Evolutionary conservation across 1,140 invertebrate genomes (phyloP).

Genomic region (Aphaenogaster floridana): DNA sequence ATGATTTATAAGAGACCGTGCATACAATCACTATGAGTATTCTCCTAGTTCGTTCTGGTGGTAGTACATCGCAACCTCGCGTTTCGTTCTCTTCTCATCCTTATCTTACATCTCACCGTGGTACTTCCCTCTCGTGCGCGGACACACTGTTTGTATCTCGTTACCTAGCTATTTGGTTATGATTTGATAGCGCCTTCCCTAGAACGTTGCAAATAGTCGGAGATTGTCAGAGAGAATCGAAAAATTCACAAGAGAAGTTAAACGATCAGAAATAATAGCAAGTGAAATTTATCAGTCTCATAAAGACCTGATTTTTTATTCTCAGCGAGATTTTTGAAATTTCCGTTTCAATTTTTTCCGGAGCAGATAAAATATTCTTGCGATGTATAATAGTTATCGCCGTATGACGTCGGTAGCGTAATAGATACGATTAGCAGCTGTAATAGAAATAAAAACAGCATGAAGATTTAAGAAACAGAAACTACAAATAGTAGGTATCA

Average conservation of each 20-base stretch:
- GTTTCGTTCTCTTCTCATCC: slow-evolving; percentile 34
- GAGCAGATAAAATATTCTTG: background rate
- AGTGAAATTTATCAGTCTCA: slow-evolving; percentile 25
- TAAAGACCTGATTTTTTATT: background rate
- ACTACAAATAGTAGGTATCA: background rate
- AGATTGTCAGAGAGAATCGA: slow-evolving; percentile 29
- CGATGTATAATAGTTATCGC: background rate
- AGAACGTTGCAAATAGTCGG: slow-evolving; percentile 64
- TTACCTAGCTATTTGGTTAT: slow-evolving; percentile 79
- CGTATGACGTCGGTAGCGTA: too few relatives aligned
- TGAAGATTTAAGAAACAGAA: background rate
- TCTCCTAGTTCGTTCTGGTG: background rate
- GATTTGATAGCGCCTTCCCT: slow-evolving; percentile 73
- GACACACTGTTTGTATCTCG: slow-evolving; percentile 77
- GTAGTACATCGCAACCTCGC: background rate
- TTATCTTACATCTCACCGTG: slow-evolving; percentile 62
- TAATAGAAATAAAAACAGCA: background rate
- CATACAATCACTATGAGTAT: background rate
- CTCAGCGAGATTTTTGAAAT: background rate
- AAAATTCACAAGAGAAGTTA: slow-evolving; percentile 37
- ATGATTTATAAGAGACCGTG: slow-evolving; percentile 21
- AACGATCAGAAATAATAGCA: background rate
- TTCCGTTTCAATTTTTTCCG: background rate
- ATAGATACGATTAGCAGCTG: background rate
- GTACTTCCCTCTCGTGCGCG: slow-evolving; percentile 34